Evolutionary conservation across 2,797 vertebrate genomes (phyloP), one percentile per base, ranked within the genome.

Genomic region (Sitta carolinensis): DNA sequence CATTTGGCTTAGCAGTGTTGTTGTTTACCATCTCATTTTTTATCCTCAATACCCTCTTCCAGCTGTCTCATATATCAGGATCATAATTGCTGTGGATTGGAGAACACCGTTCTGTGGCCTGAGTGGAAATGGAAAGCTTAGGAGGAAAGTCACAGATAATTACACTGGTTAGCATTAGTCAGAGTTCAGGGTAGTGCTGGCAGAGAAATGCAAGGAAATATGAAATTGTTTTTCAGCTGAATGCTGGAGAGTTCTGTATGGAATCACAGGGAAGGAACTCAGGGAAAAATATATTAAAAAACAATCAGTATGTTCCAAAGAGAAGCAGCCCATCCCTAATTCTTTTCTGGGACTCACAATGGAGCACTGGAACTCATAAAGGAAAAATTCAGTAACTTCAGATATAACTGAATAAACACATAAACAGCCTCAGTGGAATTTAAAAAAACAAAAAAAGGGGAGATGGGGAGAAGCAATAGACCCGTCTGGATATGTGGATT

Each of bases 131-230:
- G 48, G 55, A 95, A 95, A 84, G 67, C 79, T 76, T 11, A 74
- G 79, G 29, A 79, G 45, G 48, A 64, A 90, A 77, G 63, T 84
- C 80, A 86, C 63, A 63, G 84, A 86, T 90, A 91, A 88, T 94
- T 94, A 84, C 52, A 30, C 63, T 90, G 87, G 95, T 86, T 93
- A 96, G 34, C 89, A 76, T 95, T 93, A 93, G 80, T 93, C 88
- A 90, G 87, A 76, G 40, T 47, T 42, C 68, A 61, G 85, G 70
- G 54, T 55, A 94, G 45, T 17, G 15, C 61, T 96, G 95, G 90
- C 80, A 90, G 63, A 83, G 84, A 94, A 93, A 91, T 68, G 18
- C 34, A 94, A 95, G 84, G 80, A 94, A 97, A 94, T 63, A 91
- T 16, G 72, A 87, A 96, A 87, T 64, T 90, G 59, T 59, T 88